A percentile compares a stretch with the other conserved stretches of the same genome.
These are phyloP conservation scores for Acrocephalus kingi DNA, from an alignment of 2,113 vertebrate species.

Conservation along the genomic window DNA sequence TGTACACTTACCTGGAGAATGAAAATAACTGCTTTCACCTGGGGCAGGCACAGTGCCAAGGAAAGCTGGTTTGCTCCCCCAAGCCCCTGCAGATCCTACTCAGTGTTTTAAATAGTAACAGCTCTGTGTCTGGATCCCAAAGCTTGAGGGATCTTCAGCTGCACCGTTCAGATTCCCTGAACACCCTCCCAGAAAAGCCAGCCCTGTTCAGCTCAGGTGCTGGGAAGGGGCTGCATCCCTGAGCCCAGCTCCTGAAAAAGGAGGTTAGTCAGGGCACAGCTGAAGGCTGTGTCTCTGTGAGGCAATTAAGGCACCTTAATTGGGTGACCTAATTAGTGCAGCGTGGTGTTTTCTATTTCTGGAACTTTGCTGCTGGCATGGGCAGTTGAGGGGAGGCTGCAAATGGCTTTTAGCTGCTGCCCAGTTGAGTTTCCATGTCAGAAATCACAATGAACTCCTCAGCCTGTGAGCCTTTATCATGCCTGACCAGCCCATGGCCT, in stretches of 20 bases:
- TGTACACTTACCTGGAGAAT: not conserved
- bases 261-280: not conserved
- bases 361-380: not conserved
- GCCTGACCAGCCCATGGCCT: not conserved
- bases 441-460: not conserved
- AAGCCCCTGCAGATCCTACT: not conserved
- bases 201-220: not conserved
- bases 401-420: not conserved
- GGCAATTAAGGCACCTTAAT: constrained; percentile 44
- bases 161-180: fast-evolving
- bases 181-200: not conserved
- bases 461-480: not conserved
- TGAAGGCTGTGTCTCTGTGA: not conserved
- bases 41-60: not conserved
- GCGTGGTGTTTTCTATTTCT: not conserved
- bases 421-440: not conserved
- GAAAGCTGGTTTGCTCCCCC: not conserved
- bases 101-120: not conserved
- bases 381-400: fast-evolving
- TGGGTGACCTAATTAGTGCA: constrained; percentile 48
- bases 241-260: not conserved
- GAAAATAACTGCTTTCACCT: not conserved
- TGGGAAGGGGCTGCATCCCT: not conserved
- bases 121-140: not conserved
- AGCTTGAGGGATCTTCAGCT: not conserved